Percentiles rank a stretch among this genome's conserved stretches.
Conservation (phyloP, 2,113 vertebrate genomes). For the Balaenoptera acutorostrata region DNA sequence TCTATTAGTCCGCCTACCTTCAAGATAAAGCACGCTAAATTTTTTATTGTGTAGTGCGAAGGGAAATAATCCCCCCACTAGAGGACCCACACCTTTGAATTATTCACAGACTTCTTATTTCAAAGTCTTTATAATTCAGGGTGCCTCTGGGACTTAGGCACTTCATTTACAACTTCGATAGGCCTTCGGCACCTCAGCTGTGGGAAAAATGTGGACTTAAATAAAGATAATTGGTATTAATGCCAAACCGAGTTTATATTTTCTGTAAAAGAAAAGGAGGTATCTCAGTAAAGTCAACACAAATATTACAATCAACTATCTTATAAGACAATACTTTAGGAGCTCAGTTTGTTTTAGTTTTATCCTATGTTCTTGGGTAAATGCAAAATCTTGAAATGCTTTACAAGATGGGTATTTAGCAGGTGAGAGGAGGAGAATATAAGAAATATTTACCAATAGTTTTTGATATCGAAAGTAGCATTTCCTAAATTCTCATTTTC, state of each 20-base stretch:
- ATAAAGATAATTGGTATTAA: neutral
- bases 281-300: neutral
- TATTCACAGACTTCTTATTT: neutral
- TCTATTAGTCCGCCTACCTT: neutral
- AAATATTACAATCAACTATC: slow-evolving; percentile 25
- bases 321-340: neutral
- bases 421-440: neutral
- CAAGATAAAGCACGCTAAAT: neutral
- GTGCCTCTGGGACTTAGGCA: neutral
- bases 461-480: neutral
- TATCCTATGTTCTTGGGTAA: neutral
- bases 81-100: neutral
- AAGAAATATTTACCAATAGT: neutral
- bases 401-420: neutral
- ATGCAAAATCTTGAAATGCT: neutral
- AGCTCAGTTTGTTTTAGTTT: neutral
- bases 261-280: neutral
- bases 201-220: neutral
- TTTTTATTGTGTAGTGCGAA: neutral
- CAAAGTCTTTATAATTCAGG: neutral
- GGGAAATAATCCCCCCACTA: neutral
- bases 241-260: neutral
- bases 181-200: neutral
- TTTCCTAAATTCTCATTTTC: neutral
- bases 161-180: neutral